Evolutionary conservation across 2,113 vertebrate species (phyloP), one percentile per base, ranked within the genome.

Genomic region (Brachypteracias leptosomus): DNA sequence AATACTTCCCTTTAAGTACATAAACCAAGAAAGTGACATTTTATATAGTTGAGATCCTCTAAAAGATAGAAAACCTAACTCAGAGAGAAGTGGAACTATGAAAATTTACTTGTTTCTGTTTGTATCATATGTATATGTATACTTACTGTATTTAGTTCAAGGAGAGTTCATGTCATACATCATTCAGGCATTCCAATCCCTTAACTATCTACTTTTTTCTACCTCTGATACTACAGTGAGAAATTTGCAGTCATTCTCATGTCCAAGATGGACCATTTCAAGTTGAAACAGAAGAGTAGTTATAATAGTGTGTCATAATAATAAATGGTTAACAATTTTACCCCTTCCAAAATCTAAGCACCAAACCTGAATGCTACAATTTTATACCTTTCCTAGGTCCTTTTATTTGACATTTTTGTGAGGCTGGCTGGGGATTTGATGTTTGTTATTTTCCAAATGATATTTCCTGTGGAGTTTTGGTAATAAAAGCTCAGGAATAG

Each of bases 401-500:
- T 47, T 72, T 35, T 29, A 26, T 40, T 46, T 46, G 18, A 14
- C 3, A 6, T 49, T 57, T 57, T 21, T 49, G 11, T 22, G 15
- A 6, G 4, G 2, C 1, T 42, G 16, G 3, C 10, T 35, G 25
- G 19, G 13, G 10, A 3, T 55, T 49, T 18, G 11, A 36, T 42
- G 29, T 35, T 68, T 13, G 6, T 63, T 42, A 42, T 42, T 67
- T 58, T 59, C 35, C 11, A n/a, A 40, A 67, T 22, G 0, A 9
- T 3, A 11, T 49, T 74, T 74, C 13, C 21, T 55, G 19, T 15
- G 3, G 16, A 42, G 11, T 51, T 65, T 66, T 51, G 14, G 10
- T 58, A 65, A 54, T 31, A 57, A 31, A 12, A 71, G 4, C 14
- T 59, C 21, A 52, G 26, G 11, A 89, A 73, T 59, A 65, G 49